These are phyloP conservation scores for Scleropages formosus DNA, from an alignment of 2,797 vertebrate genomes.

Conservation along the genomic window DNA sequence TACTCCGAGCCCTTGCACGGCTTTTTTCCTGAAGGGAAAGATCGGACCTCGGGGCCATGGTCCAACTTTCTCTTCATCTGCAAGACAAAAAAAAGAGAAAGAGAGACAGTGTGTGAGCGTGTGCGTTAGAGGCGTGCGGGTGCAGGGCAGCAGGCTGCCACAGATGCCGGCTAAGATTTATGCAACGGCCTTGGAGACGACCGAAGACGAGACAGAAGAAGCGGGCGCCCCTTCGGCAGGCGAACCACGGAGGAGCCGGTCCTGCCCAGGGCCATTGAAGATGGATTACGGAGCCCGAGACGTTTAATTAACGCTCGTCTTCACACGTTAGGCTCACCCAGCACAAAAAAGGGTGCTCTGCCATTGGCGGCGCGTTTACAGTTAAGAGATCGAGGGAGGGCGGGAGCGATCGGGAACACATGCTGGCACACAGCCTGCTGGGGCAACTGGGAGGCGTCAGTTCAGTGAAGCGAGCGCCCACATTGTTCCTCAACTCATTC, in stretches of 20 bases:
- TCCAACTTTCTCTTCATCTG: slow-evolving; percentile 99
- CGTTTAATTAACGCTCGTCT: not conserved
- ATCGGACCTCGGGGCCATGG: slow-evolving; percentile 98
- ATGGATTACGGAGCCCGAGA: not conserved
- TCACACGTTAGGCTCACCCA: not conserved
- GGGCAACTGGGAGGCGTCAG: too few species aligned
- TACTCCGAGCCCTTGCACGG: slow-evolving; percentile 97
- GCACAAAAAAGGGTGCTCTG: not conserved
- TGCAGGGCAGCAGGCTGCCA: not conserved
- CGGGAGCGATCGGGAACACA: too few species aligned
- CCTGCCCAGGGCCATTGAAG: not conserved
- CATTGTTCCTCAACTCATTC: too few species aligned
- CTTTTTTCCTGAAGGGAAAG: slow-evolving; percentile 99
- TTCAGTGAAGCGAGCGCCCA: too few species aligned
- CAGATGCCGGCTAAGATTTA: not conserved
- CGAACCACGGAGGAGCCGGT: slow-evolving; percentile 11
- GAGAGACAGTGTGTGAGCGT: not conserved
- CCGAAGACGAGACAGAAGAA: not conserved
- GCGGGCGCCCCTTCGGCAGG: not conserved
- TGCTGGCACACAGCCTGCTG: too few species aligned
- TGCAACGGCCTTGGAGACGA: not conserved
- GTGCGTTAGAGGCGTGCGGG: not conserved
- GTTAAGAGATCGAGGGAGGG: slow-evolving; percentile 20
- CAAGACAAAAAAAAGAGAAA: slow-evolving; percentile 55
- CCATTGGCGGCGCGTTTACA: not conserved